A percentile compares a stretch with the other conserved stretches of the same genome.
Evolutionary conservation across 2,113 vertebrate species (phyloP).

Genomic region (Steatornis caripensis): DNA sequence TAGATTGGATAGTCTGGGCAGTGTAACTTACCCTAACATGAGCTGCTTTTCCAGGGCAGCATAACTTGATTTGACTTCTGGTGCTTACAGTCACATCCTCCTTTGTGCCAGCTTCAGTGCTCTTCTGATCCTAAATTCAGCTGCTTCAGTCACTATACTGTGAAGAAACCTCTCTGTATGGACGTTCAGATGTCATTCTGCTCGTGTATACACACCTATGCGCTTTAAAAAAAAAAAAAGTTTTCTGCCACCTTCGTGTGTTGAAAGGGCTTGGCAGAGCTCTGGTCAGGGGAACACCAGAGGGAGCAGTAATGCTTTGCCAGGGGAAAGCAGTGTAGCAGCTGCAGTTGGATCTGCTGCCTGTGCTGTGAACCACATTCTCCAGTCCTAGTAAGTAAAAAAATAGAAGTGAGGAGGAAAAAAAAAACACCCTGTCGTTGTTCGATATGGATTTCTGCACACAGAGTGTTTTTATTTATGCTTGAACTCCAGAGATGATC

Average conservation of each 20-base stretch:
- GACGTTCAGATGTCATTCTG: not conserved
- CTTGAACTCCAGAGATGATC: not conserved
- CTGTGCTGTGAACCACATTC: not conserved
- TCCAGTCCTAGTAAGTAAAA: not conserved
- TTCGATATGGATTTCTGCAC: not conserved
- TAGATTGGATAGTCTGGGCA: not conserved
- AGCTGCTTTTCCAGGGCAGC: not conserved
- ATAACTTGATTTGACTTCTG: not conserved
- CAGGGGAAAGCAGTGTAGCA: not conserved
- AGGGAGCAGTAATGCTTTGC: not conserved
- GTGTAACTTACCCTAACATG: not conserved
- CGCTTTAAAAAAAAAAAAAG: not conserved
- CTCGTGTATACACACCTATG: not conserved
- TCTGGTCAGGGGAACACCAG: not conserved
- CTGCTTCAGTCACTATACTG: not conserved
- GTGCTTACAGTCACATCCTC: not conserved
- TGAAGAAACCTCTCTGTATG: not conserved
- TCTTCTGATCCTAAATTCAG: not conserved
- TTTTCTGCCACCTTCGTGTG: not conserved
- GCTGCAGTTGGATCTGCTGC: not conserved
- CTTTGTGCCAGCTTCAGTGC: not conserved
- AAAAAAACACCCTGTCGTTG: not conserved
- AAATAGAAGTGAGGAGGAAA: accelerated
- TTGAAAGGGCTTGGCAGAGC: not conserved
- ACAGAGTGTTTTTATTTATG: not conserved